phyloP scores from a whole-genome alignment of 2,113 vertebrate genomes.

The Climacteris rufus region DNA sequence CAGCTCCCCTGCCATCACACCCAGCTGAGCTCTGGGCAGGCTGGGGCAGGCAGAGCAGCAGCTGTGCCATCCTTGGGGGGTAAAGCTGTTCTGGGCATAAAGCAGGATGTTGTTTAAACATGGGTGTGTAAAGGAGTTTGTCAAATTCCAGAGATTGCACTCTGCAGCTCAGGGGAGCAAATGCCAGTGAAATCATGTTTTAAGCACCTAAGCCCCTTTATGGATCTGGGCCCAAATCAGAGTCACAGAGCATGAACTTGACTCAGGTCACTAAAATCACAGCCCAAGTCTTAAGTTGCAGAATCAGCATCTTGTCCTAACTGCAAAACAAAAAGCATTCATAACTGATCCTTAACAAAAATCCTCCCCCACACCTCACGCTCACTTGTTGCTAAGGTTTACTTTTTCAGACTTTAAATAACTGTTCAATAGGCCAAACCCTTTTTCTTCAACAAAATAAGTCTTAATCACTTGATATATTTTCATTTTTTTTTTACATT shows the following conservation, averaged over 20 bases:
- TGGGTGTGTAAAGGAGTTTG: not conserved
- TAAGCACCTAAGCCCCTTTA: constrained; percentile 2
- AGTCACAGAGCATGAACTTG: not conserved
- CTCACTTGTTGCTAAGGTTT: not conserved
- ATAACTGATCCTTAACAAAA: not conserved
- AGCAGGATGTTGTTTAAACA: not conserved
- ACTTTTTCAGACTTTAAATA: not conserved
- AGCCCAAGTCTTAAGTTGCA: not conserved
- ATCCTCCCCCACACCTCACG: not conserved
- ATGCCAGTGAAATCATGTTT: not conserved
- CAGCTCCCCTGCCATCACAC: too few species aligned
- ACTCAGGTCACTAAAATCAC: not conserved
- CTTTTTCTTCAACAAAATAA: not conserved
- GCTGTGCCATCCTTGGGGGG: not conserved
- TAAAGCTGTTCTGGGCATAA: not conserved
- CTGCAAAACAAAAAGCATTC: not conserved
- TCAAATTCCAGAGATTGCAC: not conserved
- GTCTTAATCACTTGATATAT: not conserved
- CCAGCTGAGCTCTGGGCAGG: not conserved
- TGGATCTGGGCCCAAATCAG: not conserved
- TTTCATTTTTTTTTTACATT: not conserved
- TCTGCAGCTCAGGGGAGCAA: not conserved
- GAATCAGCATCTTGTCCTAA: not conserved
- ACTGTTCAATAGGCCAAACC: not conserved
- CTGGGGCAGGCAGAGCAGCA: not conserved